Base-by-base conservation (phyloP, 2,888 invertebrate genomes). In the Priocnemis perturbator region DNA sequence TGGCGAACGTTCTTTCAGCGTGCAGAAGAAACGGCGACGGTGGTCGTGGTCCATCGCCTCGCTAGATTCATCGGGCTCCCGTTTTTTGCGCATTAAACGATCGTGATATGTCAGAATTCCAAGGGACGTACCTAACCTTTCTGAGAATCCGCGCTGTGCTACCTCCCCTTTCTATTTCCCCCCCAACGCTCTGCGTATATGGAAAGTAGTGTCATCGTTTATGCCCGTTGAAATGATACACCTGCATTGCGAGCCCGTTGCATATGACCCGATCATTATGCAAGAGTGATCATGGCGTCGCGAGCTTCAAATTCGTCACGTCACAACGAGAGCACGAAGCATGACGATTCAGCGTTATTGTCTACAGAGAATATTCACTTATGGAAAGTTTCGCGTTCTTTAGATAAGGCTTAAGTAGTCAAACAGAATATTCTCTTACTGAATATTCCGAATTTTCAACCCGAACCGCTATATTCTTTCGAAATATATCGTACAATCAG, bases 51-150 rank as follows among this genome's bases (percentile, higher is more conserved):
- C 37, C 37, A 37, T 37, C 37, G 37, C 37, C 37, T 37, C 37
- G 37, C 37, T 37, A 37, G 11, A 3, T 37, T 11, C 37, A 37
- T 37, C 7, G 1, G 11, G 2, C 26, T 45, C 44, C 20, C 52
- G 37, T 57, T 19, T 57, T 30, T 58, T 58, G 58, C 45, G 44
- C 44, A 45, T 45, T 17, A 58, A 58, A 44, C 65, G 57, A 70
- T 77, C 71, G 69, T 67, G 60, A 66, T 71, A 71, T 66, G 73
- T 69, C 67, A 73, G 67, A 77, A 75, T 73, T 76, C 67, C 71
- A 68, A 67, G 61, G 71, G 69, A 77, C 65, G 63, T 52, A 45
- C 23, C 57, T 65, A 65, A 78, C 64, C 71, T 77, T 77, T 75
- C 57, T 55, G 30, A 63, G 64, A 58, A 76, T 44, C 65, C 62